A percentile compares a stretch with the other conserved stretches of the same genome.
Conservation (phyloP, 1,140 invertebrate species). For the Chionoecetes opilio region DNA sequence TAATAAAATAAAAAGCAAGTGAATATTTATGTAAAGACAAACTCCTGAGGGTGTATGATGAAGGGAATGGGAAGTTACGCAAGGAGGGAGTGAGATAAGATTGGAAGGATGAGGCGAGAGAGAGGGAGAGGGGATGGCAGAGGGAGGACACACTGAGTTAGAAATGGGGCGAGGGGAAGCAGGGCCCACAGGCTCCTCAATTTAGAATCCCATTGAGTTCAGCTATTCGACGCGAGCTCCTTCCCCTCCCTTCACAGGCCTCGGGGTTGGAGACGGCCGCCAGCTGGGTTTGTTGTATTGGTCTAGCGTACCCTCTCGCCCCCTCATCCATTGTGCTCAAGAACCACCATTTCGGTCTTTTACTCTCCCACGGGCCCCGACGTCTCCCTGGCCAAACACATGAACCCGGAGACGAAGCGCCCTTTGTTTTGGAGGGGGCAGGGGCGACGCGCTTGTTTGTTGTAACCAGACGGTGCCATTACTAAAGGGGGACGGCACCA, state of each 20-base stretch:
- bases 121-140: not conserved
- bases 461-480: too few relatives aligned
- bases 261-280: not conserved
- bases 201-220: conserved; percentile 9
- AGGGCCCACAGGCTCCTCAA: not conserved
- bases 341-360: not conserved
- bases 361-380: not conserved
- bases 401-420: conserved; percentile 13
- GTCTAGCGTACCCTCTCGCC: not conserved
- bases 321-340: conserved; percentile 23
- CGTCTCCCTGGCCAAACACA: not conserved
- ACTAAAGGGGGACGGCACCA: not conserved
- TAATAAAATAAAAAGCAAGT: too few relatives aligned
- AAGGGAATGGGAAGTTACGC: not conserved
- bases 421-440: not conserved
- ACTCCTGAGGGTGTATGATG: not conserved
- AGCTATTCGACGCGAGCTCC: not conserved
- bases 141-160: not conserved
- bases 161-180: not conserved
- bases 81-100: not conserved
- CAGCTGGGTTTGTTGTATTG: conserved; percentile 27
- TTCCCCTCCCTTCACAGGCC: not conserved
- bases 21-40: not conserved
- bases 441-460: too few relatives aligned
- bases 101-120: not conserved